phyloP scores from a whole-genome alignment of 2,797 vertebrate species.

The Bucorvus abyssinicus region DNA sequence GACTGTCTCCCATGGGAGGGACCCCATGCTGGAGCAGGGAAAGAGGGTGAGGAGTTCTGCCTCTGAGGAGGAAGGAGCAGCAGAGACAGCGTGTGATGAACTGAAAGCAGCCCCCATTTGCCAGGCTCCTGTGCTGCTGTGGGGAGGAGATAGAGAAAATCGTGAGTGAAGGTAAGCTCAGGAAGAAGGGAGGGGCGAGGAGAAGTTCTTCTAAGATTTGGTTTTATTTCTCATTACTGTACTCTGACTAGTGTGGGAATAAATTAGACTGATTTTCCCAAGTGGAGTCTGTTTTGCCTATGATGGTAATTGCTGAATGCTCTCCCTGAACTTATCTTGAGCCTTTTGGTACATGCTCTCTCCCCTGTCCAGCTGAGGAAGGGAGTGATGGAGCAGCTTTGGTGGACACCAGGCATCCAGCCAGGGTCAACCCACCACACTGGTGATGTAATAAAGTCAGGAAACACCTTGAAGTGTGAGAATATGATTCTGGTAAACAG shows the following conservation, averaged over 20 bases:
- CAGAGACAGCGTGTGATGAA: background rate
- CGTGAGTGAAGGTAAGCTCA: too few relatives aligned
- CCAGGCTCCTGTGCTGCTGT: too few relatives aligned
- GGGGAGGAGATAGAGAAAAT: too few relatives aligned
- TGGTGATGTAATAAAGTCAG: background rate
- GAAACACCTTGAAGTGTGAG: background rate
- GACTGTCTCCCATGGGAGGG: background rate
- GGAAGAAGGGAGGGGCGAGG: too few relatives aligned
- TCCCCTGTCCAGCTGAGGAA: background rate
- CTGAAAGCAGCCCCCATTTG: background rate
- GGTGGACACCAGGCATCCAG: background rate
- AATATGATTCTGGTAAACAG: background rate
- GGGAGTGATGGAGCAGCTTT: background rate
- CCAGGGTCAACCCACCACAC: too few relatives aligned
- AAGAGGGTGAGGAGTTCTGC: background rate
- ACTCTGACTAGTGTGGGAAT: background rate
- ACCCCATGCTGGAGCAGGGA: background rate
- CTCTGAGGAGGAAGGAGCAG: background rate
- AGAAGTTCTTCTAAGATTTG: too few relatives aligned
- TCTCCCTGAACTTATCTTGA: fast-evolving
- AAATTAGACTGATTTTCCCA: background rate
- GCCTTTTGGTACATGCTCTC: background rate
- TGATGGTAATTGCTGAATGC: too few relatives aligned
- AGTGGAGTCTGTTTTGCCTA: background rate
- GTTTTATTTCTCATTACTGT: too few relatives aligned